A percentile compares a stretch with the other conserved stretches of the same genome.
Evolutionary conservation across 2,113 vertebrate genomes (phyloP).

Genomic region (Platysternon megacephalum): DNA sequence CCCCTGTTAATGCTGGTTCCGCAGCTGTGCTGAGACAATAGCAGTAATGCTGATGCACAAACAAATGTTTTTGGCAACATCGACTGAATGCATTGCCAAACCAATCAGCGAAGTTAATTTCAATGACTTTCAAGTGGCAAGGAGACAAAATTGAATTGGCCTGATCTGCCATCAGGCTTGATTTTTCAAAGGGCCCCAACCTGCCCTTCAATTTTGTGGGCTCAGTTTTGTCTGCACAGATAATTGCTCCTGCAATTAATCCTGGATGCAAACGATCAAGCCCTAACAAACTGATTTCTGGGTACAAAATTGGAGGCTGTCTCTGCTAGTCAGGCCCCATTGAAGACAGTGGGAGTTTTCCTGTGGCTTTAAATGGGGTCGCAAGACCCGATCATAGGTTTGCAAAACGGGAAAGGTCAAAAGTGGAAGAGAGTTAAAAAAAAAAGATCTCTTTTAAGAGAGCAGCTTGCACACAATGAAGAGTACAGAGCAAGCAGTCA

Average conservation of each 20-base stretch:
- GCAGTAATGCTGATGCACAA: not conserved
- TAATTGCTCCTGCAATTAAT: accelerated
- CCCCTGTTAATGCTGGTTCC: not conserved
- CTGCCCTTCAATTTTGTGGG: accelerated
- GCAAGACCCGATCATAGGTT: not conserved
- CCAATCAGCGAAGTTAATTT: not conserved
- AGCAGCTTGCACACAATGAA: not conserved
- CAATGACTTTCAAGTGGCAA: not conserved
- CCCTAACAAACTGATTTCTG: not conserved
- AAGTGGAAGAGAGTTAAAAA: not conserved
- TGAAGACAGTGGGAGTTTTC: not conserved
- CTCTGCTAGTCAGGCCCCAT: not conserved
- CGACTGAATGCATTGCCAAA: not conserved
- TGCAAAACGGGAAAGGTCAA: not conserved
- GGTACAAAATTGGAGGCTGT: not conserved
- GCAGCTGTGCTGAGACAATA: not conserved
- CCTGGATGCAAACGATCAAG: accelerated
- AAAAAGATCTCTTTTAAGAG: not conserved
- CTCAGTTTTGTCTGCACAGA: not conserved
- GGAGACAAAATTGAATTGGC: not conserved
- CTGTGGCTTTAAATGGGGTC: not conserved
- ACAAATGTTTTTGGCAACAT: not conserved
- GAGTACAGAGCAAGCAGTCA: not conserved
- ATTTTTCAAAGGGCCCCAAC: not conserved
- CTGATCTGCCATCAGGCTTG: accelerated